Conservation (phyloP, 2,888 invertebrate genomes). For the Agrochola lychnidis region DNA sequence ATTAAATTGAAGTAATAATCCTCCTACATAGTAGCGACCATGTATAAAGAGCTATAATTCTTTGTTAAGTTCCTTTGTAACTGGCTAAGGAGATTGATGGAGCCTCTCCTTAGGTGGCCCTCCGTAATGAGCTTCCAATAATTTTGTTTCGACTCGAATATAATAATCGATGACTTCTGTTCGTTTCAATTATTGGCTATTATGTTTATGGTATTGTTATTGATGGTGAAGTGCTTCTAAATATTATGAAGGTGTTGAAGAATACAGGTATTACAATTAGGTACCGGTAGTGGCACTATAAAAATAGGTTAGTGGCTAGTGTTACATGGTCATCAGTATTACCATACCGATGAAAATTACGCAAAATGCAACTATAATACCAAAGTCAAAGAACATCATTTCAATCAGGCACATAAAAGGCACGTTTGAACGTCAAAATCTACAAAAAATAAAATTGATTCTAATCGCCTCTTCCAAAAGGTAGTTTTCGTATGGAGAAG, state of each 20-base stretch:
- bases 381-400: no score
- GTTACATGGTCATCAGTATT: no score
- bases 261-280: background rate
- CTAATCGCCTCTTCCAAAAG: no score
- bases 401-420: no score
- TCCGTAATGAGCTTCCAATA: slow-evolving; percentile 85
- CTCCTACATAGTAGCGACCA: slow-evolving; percentile 86
- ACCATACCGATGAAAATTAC: background rate
- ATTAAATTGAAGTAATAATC: slow-evolving; percentile 89
- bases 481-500: no score
- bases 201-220: slow-evolving; percentile 46
- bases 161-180: slow-evolving; percentile 77
- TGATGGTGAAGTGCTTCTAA: slow-evolving; percentile 33
- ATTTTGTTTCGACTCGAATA: slow-evolving; percentile 74
- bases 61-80: slow-evolving; percentile 86
- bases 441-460: no score
- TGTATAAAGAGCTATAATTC: slow-evolving; percentile 87
- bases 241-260: slow-evolving; percentile 15
- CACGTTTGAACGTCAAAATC: no score
- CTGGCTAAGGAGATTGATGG: slow-evolving; percentile 86
- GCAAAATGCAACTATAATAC: background rate
- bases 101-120: slow-evolving; percentile 87
- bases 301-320: background rate
- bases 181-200: slow-evolving; percentile 70
- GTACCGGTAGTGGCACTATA: background rate